Conservation (phyloP, 2,797 vertebrate species). For the Hypotaenidia okinawae region DNA sequence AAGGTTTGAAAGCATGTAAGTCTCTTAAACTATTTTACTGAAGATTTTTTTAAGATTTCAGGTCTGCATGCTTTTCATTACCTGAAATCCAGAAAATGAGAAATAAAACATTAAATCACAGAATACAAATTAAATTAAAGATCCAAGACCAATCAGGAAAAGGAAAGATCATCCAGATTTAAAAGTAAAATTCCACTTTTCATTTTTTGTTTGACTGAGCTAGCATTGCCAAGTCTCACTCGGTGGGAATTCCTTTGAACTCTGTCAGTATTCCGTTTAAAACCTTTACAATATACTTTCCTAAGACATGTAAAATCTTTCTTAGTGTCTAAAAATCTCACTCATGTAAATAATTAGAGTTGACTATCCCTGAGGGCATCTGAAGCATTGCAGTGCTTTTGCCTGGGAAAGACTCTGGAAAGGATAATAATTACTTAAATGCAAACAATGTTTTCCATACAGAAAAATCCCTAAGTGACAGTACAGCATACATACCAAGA, state of each 20-base stretch:
- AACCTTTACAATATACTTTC: background rate
- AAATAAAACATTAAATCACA: background rate
- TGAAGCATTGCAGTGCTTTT: background rate
- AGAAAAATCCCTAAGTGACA: background rate
- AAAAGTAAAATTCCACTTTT: background rate
- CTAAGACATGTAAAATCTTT: conserved; percentile 21
- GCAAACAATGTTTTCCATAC: background rate
- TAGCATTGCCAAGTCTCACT: background rate
- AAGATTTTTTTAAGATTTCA: background rate
- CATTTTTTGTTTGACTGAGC: background rate
- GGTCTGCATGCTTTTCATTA: background rate
- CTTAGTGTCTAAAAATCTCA: background rate
- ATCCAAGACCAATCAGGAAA: background rate
- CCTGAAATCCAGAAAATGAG: background rate
- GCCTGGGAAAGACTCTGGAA: conserved; percentile 7
- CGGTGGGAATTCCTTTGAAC: conserved; percentile 21
- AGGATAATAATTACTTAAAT: background rate
- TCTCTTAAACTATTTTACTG: background rate
- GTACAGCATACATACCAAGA: background rate
- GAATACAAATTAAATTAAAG: background rate
- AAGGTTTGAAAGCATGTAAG: background rate
- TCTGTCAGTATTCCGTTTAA: background rate
- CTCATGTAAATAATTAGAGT: conserved; percentile 16
- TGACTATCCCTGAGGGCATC: background rate
- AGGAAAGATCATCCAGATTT: background rate